Conservation (phyloP, 2,113 vertebrate genomes). For the Pogonocichla stellata region DNA sequence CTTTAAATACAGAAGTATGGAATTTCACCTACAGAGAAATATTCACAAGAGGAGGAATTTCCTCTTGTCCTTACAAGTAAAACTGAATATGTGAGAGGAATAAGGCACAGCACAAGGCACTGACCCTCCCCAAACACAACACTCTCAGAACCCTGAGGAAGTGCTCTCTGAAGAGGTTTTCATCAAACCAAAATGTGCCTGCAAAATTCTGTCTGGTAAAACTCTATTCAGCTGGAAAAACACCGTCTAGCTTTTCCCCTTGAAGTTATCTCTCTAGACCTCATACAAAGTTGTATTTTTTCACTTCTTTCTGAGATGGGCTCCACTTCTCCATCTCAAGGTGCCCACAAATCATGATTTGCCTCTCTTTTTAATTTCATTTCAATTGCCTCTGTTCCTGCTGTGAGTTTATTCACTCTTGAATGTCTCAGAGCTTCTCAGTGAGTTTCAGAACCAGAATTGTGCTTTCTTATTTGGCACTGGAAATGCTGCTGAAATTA, state of each 20-base stretch:
- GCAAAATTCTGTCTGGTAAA: background rate
- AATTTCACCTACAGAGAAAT: background rate
- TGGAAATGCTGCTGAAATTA: background rate
- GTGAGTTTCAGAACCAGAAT: background rate
- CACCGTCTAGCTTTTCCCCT: background rate
- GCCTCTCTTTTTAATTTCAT: background rate
- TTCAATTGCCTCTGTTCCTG: background rate
- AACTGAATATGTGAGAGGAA: rapidly evolving
- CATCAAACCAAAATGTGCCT: background rate
- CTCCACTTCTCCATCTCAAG: background rate
- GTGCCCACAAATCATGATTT: background rate
- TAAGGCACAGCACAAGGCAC: background rate
- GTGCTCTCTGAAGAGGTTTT: background rate
- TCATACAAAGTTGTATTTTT: background rate
- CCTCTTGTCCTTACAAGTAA: background rate
- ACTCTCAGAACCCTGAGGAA: background rate
- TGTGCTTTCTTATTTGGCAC: rapidly evolving
- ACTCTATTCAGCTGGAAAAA: constrained; percentile 30
- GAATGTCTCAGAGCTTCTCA: background rate
- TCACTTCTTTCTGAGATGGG: background rate
- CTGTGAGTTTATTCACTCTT: background rate
- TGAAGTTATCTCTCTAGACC: background rate
- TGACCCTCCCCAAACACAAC: rapidly evolving
- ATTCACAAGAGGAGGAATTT: background rate
- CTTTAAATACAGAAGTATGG: background rate